These are phyloP conservation scores for Brachionus manjavacas DNA, from an alignment of 1,140 invertebrate species.

Conservation along the genomic window DNA sequence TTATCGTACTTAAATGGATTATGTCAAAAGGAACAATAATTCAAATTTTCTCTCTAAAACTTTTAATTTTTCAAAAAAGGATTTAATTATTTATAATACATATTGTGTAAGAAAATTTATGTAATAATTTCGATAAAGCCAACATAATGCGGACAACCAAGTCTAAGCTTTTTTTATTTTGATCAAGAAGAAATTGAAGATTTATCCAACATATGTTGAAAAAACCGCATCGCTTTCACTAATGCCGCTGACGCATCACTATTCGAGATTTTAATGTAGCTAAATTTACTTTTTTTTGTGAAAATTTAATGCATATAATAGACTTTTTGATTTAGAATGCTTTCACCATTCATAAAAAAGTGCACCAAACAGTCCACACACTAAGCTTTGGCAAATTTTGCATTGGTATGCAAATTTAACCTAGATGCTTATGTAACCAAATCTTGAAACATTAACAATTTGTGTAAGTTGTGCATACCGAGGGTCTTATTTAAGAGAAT, in stretches of 20 bases:
- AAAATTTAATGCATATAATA: not conserved
- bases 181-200: not conserved
- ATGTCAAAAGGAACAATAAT: no score
- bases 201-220: not conserved
- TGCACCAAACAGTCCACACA: not conserved
- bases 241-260: not conserved
- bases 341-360: not conserved
- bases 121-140: not conserved
- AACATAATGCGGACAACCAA: not conserved
- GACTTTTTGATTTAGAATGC: not conserved
- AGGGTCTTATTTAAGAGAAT: not conserved
- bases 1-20: no score
- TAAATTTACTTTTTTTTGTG: not conserved
- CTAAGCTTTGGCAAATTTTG: not conserved
- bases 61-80: not conserved
- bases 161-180: no score
- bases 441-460: not conserved
- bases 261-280: not conserved
- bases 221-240: not conserved
- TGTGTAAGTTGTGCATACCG: not conserved
- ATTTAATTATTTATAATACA: not conserved
- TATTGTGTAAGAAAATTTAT: not conserved
- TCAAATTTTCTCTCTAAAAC: no score
- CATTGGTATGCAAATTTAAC: not conserved
- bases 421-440: not conserved